Conservation (phyloP, 2,888 invertebrate species). For the Cotesia congregata region DNA sequence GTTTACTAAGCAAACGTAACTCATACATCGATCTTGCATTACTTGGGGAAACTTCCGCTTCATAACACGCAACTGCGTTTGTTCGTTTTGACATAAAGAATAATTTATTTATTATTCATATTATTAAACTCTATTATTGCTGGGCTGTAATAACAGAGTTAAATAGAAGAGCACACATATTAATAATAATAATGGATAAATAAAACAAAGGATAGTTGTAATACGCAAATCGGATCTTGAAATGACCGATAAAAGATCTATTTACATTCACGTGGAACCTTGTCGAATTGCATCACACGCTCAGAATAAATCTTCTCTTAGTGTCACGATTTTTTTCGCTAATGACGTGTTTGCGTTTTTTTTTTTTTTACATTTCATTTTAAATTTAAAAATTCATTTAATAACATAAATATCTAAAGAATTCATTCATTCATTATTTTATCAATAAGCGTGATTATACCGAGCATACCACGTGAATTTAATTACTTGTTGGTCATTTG, state of each 20-base stretch:
- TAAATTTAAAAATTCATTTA: not conserved
- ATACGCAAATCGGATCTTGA: not conserved
- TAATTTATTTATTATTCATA: slow-evolving; percentile 3
- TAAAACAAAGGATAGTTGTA: not conserved
- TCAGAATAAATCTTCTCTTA: slow-evolving; percentile 1
- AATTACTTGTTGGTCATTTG: not conserved
- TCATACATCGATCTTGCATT: not conserved
- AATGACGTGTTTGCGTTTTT: slow-evolving; percentile 1
- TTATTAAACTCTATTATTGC: not conserved
- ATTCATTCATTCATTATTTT: not conserved
- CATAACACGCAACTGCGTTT: slow-evolving; percentile 16
- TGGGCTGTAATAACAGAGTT: not conserved
- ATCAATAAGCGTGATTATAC: not conserved
- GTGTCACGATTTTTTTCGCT: slow-evolving; percentile 3
- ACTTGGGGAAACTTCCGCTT: slow-evolving; percentile 9
- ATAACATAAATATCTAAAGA: not conserved
- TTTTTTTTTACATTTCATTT: no score
- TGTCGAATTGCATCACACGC: slow-evolving; percentile 13
- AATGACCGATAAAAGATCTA: slow-evolving; percentile 22
- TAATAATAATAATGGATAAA: not conserved
- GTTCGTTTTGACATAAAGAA: not conserved
- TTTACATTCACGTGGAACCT: slow-evolving; percentile 19
- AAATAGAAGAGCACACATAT: not conserved
- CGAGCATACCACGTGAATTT: not conserved
- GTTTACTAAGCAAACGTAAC: not conserved